Evolutionary conservation across 1,140 invertebrate species (phyloP).

Genomic region (Homarus americanus): DNA sequence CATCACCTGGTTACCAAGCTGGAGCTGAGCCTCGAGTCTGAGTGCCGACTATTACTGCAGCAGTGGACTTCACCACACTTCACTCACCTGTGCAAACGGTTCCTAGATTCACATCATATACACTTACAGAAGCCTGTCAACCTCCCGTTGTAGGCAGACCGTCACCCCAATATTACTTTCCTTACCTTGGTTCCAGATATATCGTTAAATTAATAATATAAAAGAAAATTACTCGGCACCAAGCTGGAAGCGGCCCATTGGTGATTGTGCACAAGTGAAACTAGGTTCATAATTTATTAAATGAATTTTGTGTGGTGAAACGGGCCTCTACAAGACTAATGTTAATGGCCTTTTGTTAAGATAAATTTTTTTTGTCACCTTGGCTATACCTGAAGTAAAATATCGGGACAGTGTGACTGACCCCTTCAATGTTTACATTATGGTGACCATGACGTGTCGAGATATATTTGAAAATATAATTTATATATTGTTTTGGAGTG

Average conservation of each 20-base stretch:
- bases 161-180: not conserved
- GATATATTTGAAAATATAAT: not conserved
- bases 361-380: not conserved
- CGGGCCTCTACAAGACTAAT: not conserved
- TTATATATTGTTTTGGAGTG: not conserved
- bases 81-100: conserved; percentile 66
- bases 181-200: not conserved
- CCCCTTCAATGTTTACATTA: not conserved
- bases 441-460: not conserved
- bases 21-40: conserved; percentile 81
- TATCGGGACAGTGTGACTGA: not conserved
- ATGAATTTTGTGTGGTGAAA: not conserved
- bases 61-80: conserved; percentile 84
- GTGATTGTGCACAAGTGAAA: conserved; percentile 5
- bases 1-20: conserved; percentile 80
- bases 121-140: conserved; percentile 73
- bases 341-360: not conserved
- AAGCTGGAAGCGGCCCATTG: not conserved
- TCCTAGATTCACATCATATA: conserved; percentile 66
- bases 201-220: too few relatives aligned
- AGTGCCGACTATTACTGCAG: conserved; percentile 82
- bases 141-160: conserved; percentile 31
- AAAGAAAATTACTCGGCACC: not conserved
- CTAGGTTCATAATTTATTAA: conserved; percentile 1
- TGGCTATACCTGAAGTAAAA: not conserved